Evolutionary conservation across 2,888 invertebrate genomes (phyloP).

Genomic region (Himalopsyche anomala): DNA sequence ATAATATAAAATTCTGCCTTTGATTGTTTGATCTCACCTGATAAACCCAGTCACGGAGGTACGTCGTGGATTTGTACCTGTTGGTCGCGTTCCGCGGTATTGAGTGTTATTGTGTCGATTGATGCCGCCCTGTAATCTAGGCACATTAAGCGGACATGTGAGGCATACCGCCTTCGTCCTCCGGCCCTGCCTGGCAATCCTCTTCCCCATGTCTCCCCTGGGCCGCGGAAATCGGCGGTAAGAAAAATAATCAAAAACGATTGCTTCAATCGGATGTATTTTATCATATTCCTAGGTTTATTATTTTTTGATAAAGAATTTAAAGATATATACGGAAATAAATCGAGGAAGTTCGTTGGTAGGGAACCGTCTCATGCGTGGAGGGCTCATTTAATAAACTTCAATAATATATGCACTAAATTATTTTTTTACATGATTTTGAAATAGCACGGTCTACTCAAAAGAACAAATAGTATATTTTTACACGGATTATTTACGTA

Average conservation of each 20-base stretch:
- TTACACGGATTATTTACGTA: no score
- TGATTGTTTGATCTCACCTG: not conserved
- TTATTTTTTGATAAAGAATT: not conserved
- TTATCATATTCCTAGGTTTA: not conserved
- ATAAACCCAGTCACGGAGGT: not conserved
- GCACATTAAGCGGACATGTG: slow-evolving; percentile 45
- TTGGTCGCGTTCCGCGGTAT: slow-evolving; percentile 10
- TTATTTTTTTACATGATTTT: no score
- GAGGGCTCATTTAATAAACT: no score
- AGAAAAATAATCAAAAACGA: not conserved
- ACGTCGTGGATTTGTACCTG: not conserved
- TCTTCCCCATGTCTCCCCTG: not conserved
- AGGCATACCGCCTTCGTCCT: slow-evolving; percentile 19
- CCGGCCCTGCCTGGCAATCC: slow-evolving; percentile 26
- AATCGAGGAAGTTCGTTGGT: no score
- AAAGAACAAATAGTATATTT: no score
- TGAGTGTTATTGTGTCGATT: slow-evolving; percentile 47
- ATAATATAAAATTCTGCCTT: no score
- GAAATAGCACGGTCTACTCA: no score
- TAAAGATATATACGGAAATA: no score
- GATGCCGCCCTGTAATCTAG: slow-evolving; percentile 51
- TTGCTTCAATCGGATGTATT: not conserved
- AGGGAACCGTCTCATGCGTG: no score
- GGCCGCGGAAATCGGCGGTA: not conserved
- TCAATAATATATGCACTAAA: no score